phyloP scores from a whole-genome alignment of 2,888 invertebrate species.

The Drosophila birchii region DNA sequence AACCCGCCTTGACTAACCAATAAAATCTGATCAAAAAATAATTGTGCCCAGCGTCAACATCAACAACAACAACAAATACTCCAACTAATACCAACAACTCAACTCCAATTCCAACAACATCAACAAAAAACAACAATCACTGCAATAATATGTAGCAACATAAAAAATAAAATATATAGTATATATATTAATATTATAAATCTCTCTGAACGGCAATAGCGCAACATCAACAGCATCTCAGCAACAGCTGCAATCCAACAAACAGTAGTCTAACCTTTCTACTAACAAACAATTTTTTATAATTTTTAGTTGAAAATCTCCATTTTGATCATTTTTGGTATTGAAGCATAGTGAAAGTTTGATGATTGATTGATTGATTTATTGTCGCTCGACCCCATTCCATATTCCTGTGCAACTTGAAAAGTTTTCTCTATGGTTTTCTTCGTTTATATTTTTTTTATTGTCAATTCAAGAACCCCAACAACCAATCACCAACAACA shows the following conservation, averaged over 20 bases:
- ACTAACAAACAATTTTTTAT: conserved; percentile 43
- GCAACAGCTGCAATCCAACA: conserved; percentile 48
- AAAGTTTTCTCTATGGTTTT: conserved; percentile 16
- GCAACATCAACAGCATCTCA: conserved; percentile 52
- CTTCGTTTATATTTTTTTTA: conserved; percentile 10
- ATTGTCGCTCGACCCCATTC: conserved; percentile 31
- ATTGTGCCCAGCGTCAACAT: conserved; percentile 61
- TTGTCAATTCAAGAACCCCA: conserved; percentile 11
- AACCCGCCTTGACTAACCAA: conserved; percentile 42
- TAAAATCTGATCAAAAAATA: conserved; percentile 36
- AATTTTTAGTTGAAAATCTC: conserved; percentile 19
- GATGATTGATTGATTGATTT: conserved; percentile 50
- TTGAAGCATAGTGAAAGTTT: conserved; percentile 40
- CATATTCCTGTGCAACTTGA: conserved; percentile 30
- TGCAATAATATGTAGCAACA: conserved; percentile 32
- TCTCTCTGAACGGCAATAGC: conserved; percentile 40
- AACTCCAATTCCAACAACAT: conserved; percentile 19
- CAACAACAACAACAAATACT: conserved; percentile 29
- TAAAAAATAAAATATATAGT: not conserved
- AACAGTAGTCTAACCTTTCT: conserved; percentile 64
- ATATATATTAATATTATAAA: conserved; percentile 17
- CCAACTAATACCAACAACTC: conserved; percentile 34
- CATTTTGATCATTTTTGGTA: conserved; percentile 10
- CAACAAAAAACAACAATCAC: conserved; percentile 44
- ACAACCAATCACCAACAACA: conserved; percentile 26